Percentiles rank a stretch among this genome's conserved stretches.
These are phyloP conservation scores for Seriola aureovittata DNA, from an alignment of 2,113 vertebrate genomes.

Conservation along the genomic window DNA sequence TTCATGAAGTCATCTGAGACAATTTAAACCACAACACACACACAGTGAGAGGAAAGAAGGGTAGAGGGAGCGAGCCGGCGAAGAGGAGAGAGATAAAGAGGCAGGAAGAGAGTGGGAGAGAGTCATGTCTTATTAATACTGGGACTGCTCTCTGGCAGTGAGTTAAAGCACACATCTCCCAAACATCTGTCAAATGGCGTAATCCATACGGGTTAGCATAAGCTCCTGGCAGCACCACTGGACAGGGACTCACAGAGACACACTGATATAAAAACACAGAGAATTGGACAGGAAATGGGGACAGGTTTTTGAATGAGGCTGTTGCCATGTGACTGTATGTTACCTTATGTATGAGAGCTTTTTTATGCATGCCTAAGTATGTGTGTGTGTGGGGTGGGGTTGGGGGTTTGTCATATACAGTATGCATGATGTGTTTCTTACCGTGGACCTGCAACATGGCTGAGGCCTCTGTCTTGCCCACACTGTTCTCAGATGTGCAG, in stretches of 20 bases:
- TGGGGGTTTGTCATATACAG: slow-evolving; percentile 12
- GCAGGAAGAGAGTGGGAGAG: slow-evolving; percentile 57
- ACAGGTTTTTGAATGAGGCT: slow-evolving; percentile 25
- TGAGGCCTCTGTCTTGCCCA: slow-evolving; percentile 96
- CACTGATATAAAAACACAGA: slow-evolving; percentile 63
- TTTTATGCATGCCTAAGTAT: slow-evolving; percentile 30
- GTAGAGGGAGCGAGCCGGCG: slow-evolving; percentile 15
- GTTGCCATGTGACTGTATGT: slow-evolving; percentile 34
- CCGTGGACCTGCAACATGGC: slow-evolving; percentile 96
- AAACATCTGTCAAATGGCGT: slow-evolving; percentile 85
- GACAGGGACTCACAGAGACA: slow-evolving; percentile 52
- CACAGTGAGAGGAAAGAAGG: slow-evolving; percentile 31
- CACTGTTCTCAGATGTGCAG: slow-evolving; percentile 97
- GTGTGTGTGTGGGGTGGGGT: neutral
- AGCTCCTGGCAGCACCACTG: slow-evolving; percentile 73
- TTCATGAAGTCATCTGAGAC: slow-evolving; percentile 65
- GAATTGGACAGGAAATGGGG: slow-evolving; percentile 32
- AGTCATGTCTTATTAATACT: slow-evolving; percentile 81
- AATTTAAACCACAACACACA: slow-evolving; percentile 57
- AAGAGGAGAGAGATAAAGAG: slow-evolving; percentile 59
- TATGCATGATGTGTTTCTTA: slow-evolving; percentile 77
- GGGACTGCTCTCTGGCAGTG: slow-evolving; percentile 73
- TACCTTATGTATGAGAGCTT: slow-evolving; percentile 38
- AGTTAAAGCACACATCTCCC: slow-evolving; percentile 77
- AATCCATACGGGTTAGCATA: slow-evolving; percentile 85